A percentile compares a stretch with the other conserved stretches of the same genome.
Evolutionary conservation across 2,113 vertebrate species (phyloP).

Genomic region (Seriola dumerili): DNA sequence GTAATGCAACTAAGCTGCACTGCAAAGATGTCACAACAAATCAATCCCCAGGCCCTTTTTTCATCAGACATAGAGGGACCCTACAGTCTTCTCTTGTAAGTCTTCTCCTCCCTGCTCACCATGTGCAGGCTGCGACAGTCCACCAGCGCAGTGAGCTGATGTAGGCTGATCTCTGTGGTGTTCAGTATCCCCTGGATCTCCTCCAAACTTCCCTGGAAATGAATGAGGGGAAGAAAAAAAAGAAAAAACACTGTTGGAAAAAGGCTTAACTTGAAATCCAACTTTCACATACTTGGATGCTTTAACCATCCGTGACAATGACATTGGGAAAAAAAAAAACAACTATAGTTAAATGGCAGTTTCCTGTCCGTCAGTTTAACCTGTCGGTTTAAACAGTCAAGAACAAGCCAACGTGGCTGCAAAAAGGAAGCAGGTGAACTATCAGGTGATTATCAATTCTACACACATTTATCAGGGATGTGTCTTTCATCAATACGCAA

Average conservation of each 20-base stretch:
- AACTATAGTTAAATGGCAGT: neutral
- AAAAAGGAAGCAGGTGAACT: neutral
- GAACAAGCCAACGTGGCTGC: neutral
- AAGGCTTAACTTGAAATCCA: slow-evolving; percentile 19
- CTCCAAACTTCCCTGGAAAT: slow-evolving; percentile 88
- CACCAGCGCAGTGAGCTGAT: slow-evolving; percentile 97
- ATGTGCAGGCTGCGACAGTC: slow-evolving; percentile 98
- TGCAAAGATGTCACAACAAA: slow-evolving; percentile 46
- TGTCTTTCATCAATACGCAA: slow-evolving; percentile 10
- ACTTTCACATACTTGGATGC: neutral
- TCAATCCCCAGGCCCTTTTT: neutral
- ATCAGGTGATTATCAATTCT: slow-evolving; percentile 1
- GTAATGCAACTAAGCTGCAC: slow-evolving; percentile 33
- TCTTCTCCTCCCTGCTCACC: slow-evolving; percentile 84
- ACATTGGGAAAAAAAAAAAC: neutral
- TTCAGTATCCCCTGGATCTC: slow-evolving; percentile 94
- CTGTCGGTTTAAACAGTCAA: neutral
- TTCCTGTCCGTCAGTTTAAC: neutral
- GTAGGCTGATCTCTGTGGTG: slow-evolving; percentile 93
- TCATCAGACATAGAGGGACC: slow-evolving; percentile 3
- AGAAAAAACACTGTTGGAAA: slow-evolving; percentile 21
- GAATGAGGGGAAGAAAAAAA: slow-evolving; percentile 6
- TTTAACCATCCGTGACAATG: neutral
- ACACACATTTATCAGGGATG: neutral
- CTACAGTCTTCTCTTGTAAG: slow-evolving; percentile 9